These are phyloP conservation scores for Chironomus tepperi DNA, from an alignment of 1,140 invertebrate species.

Conservation along the genomic window DNA sequence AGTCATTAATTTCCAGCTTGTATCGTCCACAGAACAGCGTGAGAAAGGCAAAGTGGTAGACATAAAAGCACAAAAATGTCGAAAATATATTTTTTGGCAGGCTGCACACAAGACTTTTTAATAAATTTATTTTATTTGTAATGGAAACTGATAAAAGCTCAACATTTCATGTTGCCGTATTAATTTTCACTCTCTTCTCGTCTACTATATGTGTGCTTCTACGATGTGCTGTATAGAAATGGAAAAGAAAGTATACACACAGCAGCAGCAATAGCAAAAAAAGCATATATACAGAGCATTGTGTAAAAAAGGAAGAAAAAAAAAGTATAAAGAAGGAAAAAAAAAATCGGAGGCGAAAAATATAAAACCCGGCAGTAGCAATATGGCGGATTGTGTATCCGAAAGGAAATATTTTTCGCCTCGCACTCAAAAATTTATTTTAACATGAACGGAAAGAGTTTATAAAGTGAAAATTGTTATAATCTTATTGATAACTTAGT, in stretches of 20 bases:
- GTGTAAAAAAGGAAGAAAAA: neutral
- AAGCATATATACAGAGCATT: neutral
- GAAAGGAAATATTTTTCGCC: slow-evolving; percentile 13
- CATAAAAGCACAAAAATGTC: no score
- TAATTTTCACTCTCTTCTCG: no score
- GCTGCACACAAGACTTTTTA: neutral
- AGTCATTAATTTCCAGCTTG: slow-evolving; percentile 1
- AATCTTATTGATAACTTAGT: neutral
- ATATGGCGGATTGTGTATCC: slow-evolving; percentile 15
- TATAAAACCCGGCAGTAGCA: slow-evolving; percentile 13
- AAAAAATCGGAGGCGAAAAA: neutral
- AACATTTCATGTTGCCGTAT: no score
- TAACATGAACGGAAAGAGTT: neutral
- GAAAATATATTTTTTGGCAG: no score
- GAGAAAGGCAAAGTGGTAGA: no score
- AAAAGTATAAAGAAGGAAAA: neutral
- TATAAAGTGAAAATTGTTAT: slow-evolving; percentile 20
- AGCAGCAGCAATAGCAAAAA: neutral
- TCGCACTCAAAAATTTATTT: neutral
- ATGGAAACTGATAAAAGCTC: neutral
- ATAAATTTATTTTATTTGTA: neutral
- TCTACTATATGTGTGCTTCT: no score
- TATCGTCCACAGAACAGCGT: neutral
- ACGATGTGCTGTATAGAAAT: no score
- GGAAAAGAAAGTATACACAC: neutral